A percentile compares a stretch with the other conserved stretches of the same genome.
phyloP scores from a whole-genome alignment of 2,113 vertebrate genomes.

The Engraulis encrasicolus region DNA sequence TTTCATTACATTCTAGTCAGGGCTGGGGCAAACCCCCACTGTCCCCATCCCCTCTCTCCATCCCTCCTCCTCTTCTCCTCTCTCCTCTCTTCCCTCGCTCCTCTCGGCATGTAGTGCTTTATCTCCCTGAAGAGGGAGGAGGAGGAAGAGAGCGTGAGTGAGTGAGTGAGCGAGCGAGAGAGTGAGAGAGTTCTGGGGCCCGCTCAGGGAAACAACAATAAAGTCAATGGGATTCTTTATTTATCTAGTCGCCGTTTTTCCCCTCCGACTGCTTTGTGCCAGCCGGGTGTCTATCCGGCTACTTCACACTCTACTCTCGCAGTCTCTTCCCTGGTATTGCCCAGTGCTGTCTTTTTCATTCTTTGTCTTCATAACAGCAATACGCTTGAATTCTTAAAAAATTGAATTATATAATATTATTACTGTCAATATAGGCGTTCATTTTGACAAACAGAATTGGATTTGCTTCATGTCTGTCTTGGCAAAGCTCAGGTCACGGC shows the following conservation, averaged over 20 bases:
- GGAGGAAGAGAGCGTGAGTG: constrained; percentile 37
- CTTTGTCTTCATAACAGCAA: neutral
- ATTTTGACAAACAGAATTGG: neutral
- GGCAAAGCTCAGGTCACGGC: neutral
- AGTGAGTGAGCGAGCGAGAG: no score
- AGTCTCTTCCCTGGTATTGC: neutral
- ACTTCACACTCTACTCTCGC: neutral
- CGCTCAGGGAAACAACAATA: constrained; percentile 73
- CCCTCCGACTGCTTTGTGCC: constrained; percentile 3
- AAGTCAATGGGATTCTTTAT: constrained; percentile 66
- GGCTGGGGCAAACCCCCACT: constrained; percentile 82
- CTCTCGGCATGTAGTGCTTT: constrained; percentile 66
- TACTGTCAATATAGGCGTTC: neutral
- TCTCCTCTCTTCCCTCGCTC: constrained; percentile 33
- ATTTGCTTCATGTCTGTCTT: neutral
- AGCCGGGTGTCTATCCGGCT: neutral
- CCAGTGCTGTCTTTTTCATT: neutral
- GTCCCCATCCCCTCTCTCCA: constrained; percentile 7
- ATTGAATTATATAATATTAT: neutral
- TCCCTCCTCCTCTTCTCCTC: constrained; percentile 72
- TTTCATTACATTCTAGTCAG: constrained; percentile 86
- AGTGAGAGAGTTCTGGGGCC: constrained; percentile 68
- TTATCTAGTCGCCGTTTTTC: constrained; percentile 55
- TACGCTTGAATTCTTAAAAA: neutral
- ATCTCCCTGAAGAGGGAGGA: constrained; percentile 67